These are phyloP conservation scores for Glossophaga mutica DNA, from an alignment of 2,797 vertebrate genomes.

Conservation along the genomic window DNA sequence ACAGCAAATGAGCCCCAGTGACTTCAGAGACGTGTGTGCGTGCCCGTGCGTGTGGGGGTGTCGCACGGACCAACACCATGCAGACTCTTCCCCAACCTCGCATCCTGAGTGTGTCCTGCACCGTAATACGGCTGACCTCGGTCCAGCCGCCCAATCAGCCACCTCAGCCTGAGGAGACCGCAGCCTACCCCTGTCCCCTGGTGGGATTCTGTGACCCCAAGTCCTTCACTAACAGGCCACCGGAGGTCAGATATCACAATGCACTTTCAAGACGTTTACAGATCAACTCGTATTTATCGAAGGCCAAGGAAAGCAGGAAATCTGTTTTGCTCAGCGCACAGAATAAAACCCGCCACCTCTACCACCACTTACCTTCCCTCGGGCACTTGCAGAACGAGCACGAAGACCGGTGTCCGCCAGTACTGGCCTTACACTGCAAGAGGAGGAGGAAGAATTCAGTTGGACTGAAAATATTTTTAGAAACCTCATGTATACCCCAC, in stretches of 20 bases:
- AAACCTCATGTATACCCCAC: conserved; percentile 1
- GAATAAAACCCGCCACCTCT: not conserved
- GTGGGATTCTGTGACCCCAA: not conserved
- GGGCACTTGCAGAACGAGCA: conserved; percentile 86
- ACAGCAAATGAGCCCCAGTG: not conserved
- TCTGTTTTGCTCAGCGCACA: not conserved
- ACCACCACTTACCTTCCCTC: conserved; percentile 81
- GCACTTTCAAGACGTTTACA: not conserved
- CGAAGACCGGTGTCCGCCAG: conserved; percentile 82
- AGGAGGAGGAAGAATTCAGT: conserved; percentile 67
- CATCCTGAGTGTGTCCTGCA: not conserved
- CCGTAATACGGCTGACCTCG: not conserved
- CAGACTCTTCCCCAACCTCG: not conserved
- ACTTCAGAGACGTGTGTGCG: not conserved
- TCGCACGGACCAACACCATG: not conserved
- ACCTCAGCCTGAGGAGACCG: not conserved
- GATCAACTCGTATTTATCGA: not conserved
- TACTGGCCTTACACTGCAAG: conserved; percentile 83
- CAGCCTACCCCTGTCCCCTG: not conserved
- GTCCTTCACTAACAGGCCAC: not conserved
- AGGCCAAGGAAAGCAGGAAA: not conserved
- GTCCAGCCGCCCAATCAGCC: not conserved
- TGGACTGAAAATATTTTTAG: not conserved
- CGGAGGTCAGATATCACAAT: not conserved
- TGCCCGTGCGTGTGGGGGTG: no score